Base-by-base conservation (phyloP, 2,797 vertebrate species). In the Hephaestus fuliginosus region DNA sequence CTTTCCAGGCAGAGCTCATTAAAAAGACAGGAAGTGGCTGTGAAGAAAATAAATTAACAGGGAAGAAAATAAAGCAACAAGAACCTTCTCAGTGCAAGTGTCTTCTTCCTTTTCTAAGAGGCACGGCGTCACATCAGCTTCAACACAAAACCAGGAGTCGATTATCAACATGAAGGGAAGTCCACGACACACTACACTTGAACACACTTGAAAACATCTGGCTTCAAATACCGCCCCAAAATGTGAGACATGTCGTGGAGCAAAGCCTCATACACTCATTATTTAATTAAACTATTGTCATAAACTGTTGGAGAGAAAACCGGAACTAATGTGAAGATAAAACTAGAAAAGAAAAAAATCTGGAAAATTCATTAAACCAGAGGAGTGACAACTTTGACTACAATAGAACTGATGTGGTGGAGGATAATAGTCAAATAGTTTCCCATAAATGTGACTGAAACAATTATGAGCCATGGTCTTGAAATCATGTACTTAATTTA, bases 61-160 rank as follows among this genome's bases (percentile, higher is more conserved):
- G 70, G 39, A 76, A 80, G 70, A 86, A 74, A 88, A 89, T 49
- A 83, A 90, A 91, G 83, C 78, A 75, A 90, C 53, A 83, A 70
- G 72, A 91, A 94, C 91, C 92, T 93, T 93, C 77, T 95, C 86
- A 93, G 92, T 94, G 94, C 88, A 95, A 95, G 78, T 91, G 91
- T 94, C 91, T 61, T 94, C 94, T 88, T 95, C 89, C 91, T 92
- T 93, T 94, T 93, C 80, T 90, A 91, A 93, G 74, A 81, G 90
- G 88, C 88, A 88, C 75, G 80, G 79, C 85, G 84, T 90, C 83
- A 90, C 93, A 91, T 94, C 93, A 94, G 92, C 93, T 94, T 94
- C 71, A 94, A 94, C 91, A 93, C 77, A 95, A 82, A 94, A 93
- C 70, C 89, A 93, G 84, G 61, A 92, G 80, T 82, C 51, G 57